phyloP scores from a whole-genome alignment of 2,113 vertebrate species.

The Danio rerio region DNA sequence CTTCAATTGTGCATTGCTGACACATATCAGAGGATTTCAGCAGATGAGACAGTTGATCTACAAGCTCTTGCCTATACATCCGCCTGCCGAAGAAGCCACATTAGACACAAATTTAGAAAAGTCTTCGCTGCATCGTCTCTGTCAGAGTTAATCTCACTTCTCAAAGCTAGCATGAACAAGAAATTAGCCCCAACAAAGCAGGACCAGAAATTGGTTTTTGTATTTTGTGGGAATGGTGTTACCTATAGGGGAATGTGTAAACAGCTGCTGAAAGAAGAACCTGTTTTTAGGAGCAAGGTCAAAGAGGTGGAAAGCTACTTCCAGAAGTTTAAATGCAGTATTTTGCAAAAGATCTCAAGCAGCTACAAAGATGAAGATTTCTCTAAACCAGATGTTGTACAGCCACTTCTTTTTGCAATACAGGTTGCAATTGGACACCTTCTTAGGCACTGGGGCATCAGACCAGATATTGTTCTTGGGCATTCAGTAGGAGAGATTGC shows the following conservation, averaged over 20 bases:
- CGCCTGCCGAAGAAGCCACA: slow-evolving; percentile 86
- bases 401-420: slow-evolving; percentile 83
- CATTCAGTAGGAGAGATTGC: slow-evolving; percentile 85
- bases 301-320: slow-evolving; percentile 76
- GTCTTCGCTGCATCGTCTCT: slow-evolving; percentile 77
- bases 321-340: slow-evolving; percentile 64
- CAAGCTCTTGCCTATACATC: slow-evolving; percentile 81
- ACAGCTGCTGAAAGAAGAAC: slow-evolving; percentile 74
- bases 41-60: slow-evolving; percentile 63
- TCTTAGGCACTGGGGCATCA: slow-evolving; percentile 83
- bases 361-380: slow-evolving; percentile 67
- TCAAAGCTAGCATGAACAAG: slow-evolving; percentile 60
- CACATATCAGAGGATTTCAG: slow-evolving; percentile 71
- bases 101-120: slow-evolving; percentile 79
- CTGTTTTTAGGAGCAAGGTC: slow-evolving; percentile 80
- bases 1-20: slow-evolving; percentile 72
- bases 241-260: slow-evolving; percentile 78
- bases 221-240: slow-evolving; percentile 84
- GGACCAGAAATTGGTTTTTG: slow-evolving; percentile 78
- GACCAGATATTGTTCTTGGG: slow-evolving; percentile 75
- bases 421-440: slow-evolving; percentile 80
- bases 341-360: slow-evolving; percentile 66
- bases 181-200: slow-evolving; percentile 54
- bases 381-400: slow-evolving; percentile 72
- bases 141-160: slow-evolving; percentile 73